Conservation (phyloP, 2,113 vertebrate species). For the Xerus inauris region DNA sequence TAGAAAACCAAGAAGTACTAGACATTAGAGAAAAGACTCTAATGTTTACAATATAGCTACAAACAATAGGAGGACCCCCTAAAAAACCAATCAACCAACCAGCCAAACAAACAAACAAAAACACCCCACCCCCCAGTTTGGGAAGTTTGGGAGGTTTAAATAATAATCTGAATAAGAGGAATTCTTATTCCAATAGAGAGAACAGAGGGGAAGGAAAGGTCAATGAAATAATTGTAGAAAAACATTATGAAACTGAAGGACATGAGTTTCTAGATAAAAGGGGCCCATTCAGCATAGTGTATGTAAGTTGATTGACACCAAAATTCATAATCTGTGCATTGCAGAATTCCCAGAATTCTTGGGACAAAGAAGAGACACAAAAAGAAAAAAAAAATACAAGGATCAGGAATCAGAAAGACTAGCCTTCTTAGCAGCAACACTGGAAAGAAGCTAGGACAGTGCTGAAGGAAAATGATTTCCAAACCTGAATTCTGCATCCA, state of each 20-base stretch:
- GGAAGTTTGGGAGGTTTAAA: neutral
- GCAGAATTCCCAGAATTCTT: neutral
- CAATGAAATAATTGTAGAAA: neutral
- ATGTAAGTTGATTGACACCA: neutral
- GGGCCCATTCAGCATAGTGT: neutral
- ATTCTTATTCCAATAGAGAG: neutral
- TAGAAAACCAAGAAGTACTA: neutral
- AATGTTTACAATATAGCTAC: neutral
- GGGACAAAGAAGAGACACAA: neutral
- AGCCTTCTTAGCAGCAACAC: neutral
- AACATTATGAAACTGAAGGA: neutral
- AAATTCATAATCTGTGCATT: neutral
- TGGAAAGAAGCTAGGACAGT: neutral
- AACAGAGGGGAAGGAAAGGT: neutral
- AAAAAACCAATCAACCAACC: no score
- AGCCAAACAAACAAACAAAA: no score
- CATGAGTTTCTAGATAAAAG: neutral
- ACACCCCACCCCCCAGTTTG: no score
- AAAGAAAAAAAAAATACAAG: neutral
- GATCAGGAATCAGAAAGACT: neutral
- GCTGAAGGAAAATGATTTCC: slow-evolving; percentile 9
- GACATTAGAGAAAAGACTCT: neutral
- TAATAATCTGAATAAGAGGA: slow-evolving; percentile 12
- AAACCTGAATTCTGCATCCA: neutral
- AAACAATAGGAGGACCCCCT: no score